Percentiles rank a stretch among this genome's conserved stretches.
These are phyloP conservation scores for Artibeus lituratus DNA, from an alignment of 2,797 vertebrate genomes.

Conservation along the genomic window DNA sequence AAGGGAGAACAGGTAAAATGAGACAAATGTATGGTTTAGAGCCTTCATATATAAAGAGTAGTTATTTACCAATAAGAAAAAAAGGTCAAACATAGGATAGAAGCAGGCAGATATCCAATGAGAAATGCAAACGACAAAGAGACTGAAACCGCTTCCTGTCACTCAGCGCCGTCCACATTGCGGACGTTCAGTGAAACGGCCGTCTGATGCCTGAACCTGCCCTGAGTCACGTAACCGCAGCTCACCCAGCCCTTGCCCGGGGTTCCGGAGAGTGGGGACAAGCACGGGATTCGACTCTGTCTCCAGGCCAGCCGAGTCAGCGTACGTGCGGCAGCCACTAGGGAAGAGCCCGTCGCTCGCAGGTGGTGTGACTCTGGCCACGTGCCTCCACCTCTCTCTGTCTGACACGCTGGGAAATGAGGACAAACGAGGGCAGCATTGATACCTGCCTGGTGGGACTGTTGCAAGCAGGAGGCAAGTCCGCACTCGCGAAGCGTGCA, in stretches of 20 bases:
- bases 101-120: neutral
- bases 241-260: neutral
- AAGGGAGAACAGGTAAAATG: neutral
- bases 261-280: neutral
- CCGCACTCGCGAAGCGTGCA: neutral
- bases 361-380: neutral
- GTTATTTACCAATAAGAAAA: neutral
- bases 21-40: neutral
- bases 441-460: neutral
- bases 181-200: accelerated
- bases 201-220: neutral
- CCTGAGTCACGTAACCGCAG: neutral
- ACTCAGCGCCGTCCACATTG: no score
- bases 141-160: neutral
- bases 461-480: neutral
- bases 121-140: neutral
- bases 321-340: neutral
- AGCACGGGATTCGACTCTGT: neutral
- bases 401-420: neutral
- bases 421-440: neutral
- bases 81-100: neutral
- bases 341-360: neutral
- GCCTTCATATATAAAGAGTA: slow-evolving; percentile 1
- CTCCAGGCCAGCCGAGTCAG: neutral
- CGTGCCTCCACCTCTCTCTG: neutral